Evolutionary conservation across 1,140 invertebrate species (phyloP).

Genomic region (Diprion similis): DNA sequence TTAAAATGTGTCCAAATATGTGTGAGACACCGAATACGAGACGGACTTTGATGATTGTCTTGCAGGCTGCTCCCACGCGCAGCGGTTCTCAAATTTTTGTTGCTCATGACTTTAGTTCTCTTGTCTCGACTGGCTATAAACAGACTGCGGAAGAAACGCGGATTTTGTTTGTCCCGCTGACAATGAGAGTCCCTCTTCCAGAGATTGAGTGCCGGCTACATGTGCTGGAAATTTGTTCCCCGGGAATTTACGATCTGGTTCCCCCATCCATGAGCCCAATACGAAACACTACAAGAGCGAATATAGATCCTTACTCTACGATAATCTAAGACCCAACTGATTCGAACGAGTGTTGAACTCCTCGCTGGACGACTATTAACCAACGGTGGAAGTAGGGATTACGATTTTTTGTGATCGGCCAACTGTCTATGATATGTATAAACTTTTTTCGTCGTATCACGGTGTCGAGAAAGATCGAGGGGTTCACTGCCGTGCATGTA

Average conservation of each 20-base stretch:
- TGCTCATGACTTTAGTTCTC: not conserved
- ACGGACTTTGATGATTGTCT: not conserved
- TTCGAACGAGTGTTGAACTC: too few species aligned
- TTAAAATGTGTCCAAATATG: not conserved
- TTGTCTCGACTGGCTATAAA: not conserved
- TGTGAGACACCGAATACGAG: slow-evolving; percentile 8
- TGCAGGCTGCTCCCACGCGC: not conserved
- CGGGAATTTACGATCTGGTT: slow-evolving; percentile 52
- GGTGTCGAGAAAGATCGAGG: too few species aligned
- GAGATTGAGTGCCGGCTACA: slow-evolving; percentile 42
- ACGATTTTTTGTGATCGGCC: too few species aligned
- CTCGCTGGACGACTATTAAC: too few species aligned
- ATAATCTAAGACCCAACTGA: slow-evolving; percentile 17
- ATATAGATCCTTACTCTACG: slow-evolving; percentile 12
- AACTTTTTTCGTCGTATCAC: too few species aligned
- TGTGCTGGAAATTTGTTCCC: slow-evolving; percentile 51
- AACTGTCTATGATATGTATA: too few species aligned
- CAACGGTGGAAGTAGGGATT: too few species aligned
- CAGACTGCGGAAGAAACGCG: not conserved
- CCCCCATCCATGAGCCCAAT: slow-evolving; percentile 35
- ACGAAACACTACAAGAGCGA: not conserved
- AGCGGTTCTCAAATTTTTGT: not conserved
- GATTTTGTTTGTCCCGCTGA: not conserved
- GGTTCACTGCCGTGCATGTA: too few species aligned
- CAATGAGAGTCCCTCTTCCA: slow-evolving; percentile 38